phyloP scores from a whole-genome alignment of 1,140 invertebrate genomes.

The Matsumurasca onukii region DNA sequence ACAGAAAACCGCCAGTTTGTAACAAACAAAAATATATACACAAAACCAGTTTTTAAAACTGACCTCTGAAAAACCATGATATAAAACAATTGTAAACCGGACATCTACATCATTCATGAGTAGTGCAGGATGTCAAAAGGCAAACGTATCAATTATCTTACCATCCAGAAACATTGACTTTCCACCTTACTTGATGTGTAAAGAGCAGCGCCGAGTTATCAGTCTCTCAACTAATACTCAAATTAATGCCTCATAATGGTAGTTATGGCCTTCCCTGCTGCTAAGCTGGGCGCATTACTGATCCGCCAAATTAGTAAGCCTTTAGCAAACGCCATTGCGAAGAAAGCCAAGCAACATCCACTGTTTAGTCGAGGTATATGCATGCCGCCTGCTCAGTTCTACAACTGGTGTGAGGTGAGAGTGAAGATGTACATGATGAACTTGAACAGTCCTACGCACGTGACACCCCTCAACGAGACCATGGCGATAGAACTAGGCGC shows the following conservation, averaged over 20 bases:
- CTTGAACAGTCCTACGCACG: neutral
- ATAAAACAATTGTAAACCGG: too few relatives aligned
- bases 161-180: too few relatives aligned
- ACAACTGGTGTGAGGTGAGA: neutral
- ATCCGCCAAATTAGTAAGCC: constrained; percentile 94
- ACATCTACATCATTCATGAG: too few relatives aligned
- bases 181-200: too few relatives aligned
- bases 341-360: constrained; percentile 79
- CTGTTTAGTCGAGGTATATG: constrained; percentile 91
- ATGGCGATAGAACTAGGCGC: neutral
- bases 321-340: constrained; percentile 82
- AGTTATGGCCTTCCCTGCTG: constrained; percentile 80
- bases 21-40: too few relatives aligned
- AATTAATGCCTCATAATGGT: constrained; percentile 68
- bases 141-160: too few relatives aligned
- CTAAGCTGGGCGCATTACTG: constrained; percentile 84
- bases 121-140: too few relatives aligned
- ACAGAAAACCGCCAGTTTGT: too few relatives aligned
- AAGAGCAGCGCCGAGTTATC: too few relatives aligned
- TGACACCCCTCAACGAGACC: neutral
- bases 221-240: too few relatives aligned
- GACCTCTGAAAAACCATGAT: too few relatives aligned
- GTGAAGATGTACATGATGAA: neutral
- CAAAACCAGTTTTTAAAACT: too few relatives aligned
- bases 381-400: constrained; percentile 89